These are phyloP conservation scores for Drosophila ananassae DNA, from an alignment of 1,140 invertebrate genomes.

Conservation along the genomic window DNA sequence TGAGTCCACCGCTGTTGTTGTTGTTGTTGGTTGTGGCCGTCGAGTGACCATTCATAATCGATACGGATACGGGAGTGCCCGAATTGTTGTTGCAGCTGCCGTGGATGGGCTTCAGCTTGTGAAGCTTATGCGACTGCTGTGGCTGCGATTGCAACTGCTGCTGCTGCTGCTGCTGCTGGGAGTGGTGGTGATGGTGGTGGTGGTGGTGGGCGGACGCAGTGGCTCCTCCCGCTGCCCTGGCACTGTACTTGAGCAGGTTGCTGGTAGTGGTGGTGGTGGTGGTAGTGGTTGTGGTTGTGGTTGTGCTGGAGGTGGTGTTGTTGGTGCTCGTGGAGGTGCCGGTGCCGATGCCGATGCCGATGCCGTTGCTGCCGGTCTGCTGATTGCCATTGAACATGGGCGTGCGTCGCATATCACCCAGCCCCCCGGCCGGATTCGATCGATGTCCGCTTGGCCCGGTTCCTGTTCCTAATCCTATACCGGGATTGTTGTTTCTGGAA, in stretches of 20 bases:
- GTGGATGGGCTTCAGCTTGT: constrained; percentile 47
- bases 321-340: neutral
- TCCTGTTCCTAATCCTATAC: neutral
- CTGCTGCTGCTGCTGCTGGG: neutral
- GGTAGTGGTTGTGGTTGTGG: constrained; percentile 6
- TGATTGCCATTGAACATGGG: constrained; percentile 72
- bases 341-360: constrained; percentile 19
- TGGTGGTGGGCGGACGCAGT: constrained; percentile 7
- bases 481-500: constrained; percentile 51
- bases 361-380: constrained; percentile 34
- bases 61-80: constrained; percentile 1
- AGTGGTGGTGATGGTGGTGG: constrained; percentile 7
- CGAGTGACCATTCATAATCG: constrained; percentile 27
- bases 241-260: constrained; percentile 34
- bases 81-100: constrained; percentile 8
- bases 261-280: constrained; percentile 6
- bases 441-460: neutral
- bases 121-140: constrained; percentile 40
- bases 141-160: constrained; percentile 8
- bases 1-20: constrained; percentile 19
- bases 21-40: constrained; percentile 9
- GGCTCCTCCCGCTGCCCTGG: constrained; percentile 4
- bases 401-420: constrained; percentile 72
- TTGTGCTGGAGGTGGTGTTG: constrained; percentile 9
- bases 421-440: neutral